Conservation (phyloP, 2,113 vertebrate genomes). For the Bubalus kerabau region DNA sequence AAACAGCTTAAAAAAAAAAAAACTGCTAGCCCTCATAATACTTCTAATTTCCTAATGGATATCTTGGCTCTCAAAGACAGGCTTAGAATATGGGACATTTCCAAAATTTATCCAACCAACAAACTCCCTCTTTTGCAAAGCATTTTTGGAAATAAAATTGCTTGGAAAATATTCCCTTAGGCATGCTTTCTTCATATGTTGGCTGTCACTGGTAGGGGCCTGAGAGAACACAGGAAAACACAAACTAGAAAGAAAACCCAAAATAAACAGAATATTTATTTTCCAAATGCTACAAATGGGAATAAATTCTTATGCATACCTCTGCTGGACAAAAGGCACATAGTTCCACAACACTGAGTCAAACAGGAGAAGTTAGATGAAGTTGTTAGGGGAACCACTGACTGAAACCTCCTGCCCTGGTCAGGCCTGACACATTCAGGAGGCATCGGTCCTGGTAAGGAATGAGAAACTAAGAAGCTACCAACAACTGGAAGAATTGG, state of each 20-base stretch:
- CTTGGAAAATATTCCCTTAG: slow-evolving; percentile 29
- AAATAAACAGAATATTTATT: not conserved
- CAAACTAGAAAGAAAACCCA: not conserved
- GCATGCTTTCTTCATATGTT: slow-evolving; percentile 20
- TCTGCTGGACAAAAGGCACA: not conserved
- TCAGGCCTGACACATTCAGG: not conserved
- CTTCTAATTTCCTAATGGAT: slow-evolving; percentile 12
- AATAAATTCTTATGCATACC: not conserved
- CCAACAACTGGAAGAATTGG: not conserved
- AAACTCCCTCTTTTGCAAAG: not conserved
- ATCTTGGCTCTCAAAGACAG: slow-evolving; percentile 3
- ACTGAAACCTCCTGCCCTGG: not conserved
- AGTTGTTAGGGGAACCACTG: not conserved
- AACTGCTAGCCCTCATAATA: not conserved
- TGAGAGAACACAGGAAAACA: not conserved
- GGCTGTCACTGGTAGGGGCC: not conserved
- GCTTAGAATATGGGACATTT: not conserved
- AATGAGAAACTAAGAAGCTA: not conserved
- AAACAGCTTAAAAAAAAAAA: not conserved
- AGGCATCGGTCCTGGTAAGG: not conserved
- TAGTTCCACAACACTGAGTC: not conserved
- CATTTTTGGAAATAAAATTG: not conserved
- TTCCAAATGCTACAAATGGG: not conserved
- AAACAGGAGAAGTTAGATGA: not conserved
- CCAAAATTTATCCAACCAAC: not conserved